A percentile compares a stretch with the other conserved stretches of the same genome.
Conservation (phyloP, 1,140 invertebrate genomes). For the Lepidurus arcticus region DNA sequence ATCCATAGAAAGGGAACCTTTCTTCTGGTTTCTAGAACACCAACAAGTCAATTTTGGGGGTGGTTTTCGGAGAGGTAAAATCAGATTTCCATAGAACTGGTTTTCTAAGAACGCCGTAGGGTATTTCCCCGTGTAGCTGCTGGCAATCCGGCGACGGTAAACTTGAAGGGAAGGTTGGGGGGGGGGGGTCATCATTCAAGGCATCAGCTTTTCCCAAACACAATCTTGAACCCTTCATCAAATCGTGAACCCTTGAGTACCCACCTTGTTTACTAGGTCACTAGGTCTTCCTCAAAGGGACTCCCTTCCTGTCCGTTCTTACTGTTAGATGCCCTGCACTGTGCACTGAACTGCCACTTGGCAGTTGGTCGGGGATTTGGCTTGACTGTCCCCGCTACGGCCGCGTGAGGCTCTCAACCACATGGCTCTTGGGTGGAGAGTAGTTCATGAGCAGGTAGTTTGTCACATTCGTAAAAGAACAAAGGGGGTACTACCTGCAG, state of each 20-base stretch:
- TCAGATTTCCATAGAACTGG: background rate
- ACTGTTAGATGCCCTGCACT: background rate
- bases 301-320: background rate
- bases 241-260: background rate
- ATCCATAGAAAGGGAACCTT: background rate
- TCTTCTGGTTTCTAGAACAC: background rate
- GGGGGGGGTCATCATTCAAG: background rate
- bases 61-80: background rate
- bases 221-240: background rate
- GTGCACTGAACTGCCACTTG: too few species aligned
- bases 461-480: background rate
- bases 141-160: background rate
- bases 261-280: slow-evolving; percentile 19
- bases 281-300: background rate
- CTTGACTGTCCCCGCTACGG: too few species aligned
- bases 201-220: background rate
- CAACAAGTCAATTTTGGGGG: background rate
- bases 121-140: background rate
- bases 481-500: background rate
- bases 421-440: background rate
- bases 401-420: too few species aligned
- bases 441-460: background rate
- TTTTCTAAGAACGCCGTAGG: background rate
- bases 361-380: too few species aligned
- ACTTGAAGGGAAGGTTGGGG: background rate